Evolutionary conservation across 2,113 vertebrate species (phyloP), one percentile per base, ranked within the genome.

Genomic region (Nycticryphes semicollaris): DNA sequence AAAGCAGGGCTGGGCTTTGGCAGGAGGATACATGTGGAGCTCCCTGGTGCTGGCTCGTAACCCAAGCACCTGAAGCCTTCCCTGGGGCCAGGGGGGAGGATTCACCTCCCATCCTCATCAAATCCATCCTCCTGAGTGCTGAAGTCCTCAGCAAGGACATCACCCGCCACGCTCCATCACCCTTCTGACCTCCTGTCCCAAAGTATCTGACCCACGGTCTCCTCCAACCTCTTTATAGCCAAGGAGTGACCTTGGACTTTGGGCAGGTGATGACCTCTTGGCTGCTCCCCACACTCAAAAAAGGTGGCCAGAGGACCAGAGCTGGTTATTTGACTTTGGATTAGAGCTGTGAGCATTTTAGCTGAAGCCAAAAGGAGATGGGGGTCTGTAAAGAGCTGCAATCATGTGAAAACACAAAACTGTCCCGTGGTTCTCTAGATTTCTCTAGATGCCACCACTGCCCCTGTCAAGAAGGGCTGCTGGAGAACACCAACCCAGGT

Each of bases 381-480:
- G 14, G 11, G 43, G 43, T 53, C 84, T 23, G 62, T 43, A 13
- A 63, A 57, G 30, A 75, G 50, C 73, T 50, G 84, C 20, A 15
- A 24, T 13, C 30, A 13, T 0, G 2, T 14, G n/a, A 28, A 43
- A 59, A 67, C 15, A 73, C 31, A 37, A n/a, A 64, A 33, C 12
- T 19, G 6, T 13, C 28, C 41, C 1, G 0, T 14, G 54, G 23
- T 31, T 59, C 45, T 48, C 45, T 43, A n/a, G 50, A n/a, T 60
- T 31, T 59, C 45, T 48, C 45, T 43, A n/a, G 50, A n/a, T 60
- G 22, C 62, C 23, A 30, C 57, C 37, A 13, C n/a, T 54, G 39
- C 14, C 14, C n/a, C 11, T 0, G 0, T 35, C 0, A 2, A 50
- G 45, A 35, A 25, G 47, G 24, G 12, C 14, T 21, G 30, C 39